These are phyloP conservation scores for Druon quercuslanigerum DNA, from an alignment of 1,140 invertebrate species.

Conservation along the genomic window DNA sequence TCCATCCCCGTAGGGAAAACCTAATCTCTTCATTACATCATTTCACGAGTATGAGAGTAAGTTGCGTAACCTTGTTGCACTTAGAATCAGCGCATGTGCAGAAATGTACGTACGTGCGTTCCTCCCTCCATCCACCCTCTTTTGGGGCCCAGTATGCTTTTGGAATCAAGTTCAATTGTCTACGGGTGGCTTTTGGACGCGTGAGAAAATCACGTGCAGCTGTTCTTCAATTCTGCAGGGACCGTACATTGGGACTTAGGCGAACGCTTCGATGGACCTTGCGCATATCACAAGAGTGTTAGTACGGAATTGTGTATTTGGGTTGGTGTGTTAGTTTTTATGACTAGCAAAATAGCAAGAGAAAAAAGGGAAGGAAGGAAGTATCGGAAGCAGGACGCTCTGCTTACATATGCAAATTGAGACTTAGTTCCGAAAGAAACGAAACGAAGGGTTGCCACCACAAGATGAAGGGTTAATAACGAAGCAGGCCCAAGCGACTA, in stretches of 20 bases:
- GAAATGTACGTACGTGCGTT: neutral
- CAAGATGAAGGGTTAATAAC: slow-evolving; percentile 24
- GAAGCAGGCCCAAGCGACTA: slow-evolving; percentile 17
- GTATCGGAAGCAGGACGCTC: slow-evolving; percentile 20
- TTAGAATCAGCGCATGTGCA: neutral
- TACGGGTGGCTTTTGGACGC: slow-evolving; percentile 57
- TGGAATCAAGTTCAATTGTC: slow-evolving; percentile 54
- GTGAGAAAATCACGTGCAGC: slow-evolving; percentile 58
- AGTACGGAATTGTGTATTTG: neutral
- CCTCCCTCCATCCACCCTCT: neutral
- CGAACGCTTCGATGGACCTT: slow-evolving; percentile 24
- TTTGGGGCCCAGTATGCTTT: slow-evolving; percentile 32
- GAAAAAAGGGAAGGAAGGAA: neutral
- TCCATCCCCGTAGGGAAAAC: slow-evolving; percentile 6
- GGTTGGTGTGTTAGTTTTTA: neutral
- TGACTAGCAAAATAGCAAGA: neutral
- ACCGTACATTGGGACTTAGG: slow-evolving; percentile 16
- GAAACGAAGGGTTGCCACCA: neutral
- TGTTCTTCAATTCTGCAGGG: slow-evolving; percentile 45
- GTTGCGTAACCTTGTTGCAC: neutral
- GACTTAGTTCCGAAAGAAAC: slow-evolving; percentile 1
- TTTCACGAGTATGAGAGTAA: neutral
- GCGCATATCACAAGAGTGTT: slow-evolving; percentile 4
- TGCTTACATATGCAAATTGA: slow-evolving; percentile 28
- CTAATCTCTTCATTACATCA: slow-evolving; percentile 28